Conservation (phyloP, 2,113 vertebrate genomes). For the Phalacrocorax carbo region DNA sequence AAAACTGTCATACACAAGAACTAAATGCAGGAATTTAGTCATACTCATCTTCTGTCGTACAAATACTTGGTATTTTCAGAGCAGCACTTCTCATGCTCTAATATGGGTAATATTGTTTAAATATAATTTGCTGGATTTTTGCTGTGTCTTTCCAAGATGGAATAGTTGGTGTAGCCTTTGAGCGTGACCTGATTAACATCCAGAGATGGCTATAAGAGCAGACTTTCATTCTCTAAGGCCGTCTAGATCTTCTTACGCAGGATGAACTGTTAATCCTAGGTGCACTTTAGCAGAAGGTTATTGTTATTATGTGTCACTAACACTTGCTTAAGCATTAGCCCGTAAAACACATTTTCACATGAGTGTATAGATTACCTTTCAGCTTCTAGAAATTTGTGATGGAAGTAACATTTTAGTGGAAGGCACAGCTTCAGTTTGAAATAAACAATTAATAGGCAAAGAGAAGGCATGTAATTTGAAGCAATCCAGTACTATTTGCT, state of each 20-base stretch:
- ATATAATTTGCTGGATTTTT: neutral
- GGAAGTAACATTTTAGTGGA: neutral
- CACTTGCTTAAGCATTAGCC: neutral
- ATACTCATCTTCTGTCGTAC: neutral
- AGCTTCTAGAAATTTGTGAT: neutral
- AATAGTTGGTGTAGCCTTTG: neutral
- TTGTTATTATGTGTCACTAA: slow-evolving; percentile 1
- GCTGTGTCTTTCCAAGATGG: neutral
- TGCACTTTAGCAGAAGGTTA: slow-evolving; percentile 21
- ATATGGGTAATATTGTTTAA: neutral
- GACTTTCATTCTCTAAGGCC: slow-evolving; percentile 26
- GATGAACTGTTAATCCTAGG: slow-evolving; percentile 29
- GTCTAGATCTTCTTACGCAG: slow-evolving; percentile 16
- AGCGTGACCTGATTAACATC: slow-evolving; percentile 7
- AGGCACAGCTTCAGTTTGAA: neutral
- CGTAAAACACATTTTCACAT: neutral
- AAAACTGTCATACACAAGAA: neutral
- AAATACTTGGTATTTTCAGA: neutral
- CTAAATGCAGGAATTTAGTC: neutral
- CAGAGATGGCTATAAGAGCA: neutral
- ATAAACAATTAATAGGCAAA: neutral
- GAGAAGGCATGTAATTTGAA: neutral
- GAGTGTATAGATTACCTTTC: neutral
- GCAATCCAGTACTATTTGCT: neutral
- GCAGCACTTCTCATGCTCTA: neutral